A percentile compares a stretch with the other conserved stretches of the same genome.
These are phyloP conservation scores for Epistrophella euchroma DNA, from an alignment of 2,888 invertebrate genomes.

Conservation along the genomic window DNA sequence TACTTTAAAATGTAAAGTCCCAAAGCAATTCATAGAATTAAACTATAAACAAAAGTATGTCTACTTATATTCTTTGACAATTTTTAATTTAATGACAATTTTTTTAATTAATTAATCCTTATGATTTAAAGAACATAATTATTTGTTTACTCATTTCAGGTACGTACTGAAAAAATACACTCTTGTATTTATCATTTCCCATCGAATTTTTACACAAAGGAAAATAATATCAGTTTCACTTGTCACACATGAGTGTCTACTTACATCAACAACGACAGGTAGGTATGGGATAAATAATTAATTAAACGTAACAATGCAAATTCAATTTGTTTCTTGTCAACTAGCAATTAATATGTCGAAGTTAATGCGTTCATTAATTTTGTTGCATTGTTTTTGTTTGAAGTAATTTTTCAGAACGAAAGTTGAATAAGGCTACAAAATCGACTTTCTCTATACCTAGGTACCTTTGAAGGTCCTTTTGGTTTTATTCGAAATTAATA, in stretches of 20 bases:
- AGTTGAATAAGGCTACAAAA: too few relatives aligned
- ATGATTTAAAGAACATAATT: neutral
- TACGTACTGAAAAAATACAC: neutral
- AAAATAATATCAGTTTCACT: conserved; percentile 17
- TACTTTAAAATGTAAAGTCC: too few relatives aligned
- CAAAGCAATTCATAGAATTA: too few relatives aligned
- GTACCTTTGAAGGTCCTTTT: too few relatives aligned
- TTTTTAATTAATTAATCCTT: neutral
- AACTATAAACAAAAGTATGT: too few relatives aligned
- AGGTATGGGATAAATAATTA: conserved; percentile 14
- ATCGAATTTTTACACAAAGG: conserved; percentile 4
- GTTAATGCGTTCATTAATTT: neutral
- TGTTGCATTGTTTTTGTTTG: neutral
- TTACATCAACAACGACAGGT: conserved; percentile 2
- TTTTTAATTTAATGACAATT: too few relatives aligned
- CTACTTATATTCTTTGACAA: too few relatives aligned
- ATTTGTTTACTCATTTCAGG: neutral
- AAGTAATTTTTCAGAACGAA: neutral
- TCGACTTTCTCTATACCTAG: too few relatives aligned
- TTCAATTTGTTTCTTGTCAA: conserved; percentile 10
- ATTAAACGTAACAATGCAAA: conserved; percentile 6
- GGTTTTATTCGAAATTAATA: too few relatives aligned
- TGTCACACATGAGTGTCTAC: neutral
- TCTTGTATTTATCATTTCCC: neutral
- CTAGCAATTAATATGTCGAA: neutral